These are phyloP conservation scores for Corythornis vintsioides DNA, from an alignment of 2,113 vertebrate genomes.

Conservation along the genomic window DNA sequence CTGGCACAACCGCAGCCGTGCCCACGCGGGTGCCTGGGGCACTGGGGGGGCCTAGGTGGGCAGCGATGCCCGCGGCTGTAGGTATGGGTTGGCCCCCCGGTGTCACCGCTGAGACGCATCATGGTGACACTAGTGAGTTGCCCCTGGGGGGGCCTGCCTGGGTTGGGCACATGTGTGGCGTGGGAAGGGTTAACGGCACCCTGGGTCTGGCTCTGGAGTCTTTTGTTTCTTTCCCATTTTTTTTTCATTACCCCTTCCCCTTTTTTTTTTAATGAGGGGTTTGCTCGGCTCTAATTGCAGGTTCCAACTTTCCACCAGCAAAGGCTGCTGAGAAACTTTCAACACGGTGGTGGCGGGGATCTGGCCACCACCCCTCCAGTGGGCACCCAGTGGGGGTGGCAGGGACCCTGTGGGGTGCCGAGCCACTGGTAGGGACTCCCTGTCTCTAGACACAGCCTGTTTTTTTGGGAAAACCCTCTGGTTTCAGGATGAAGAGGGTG, in stretches of 20 bases:
- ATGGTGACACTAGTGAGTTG: accelerated
- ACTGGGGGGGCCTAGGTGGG: accelerated
- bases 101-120: accelerated
- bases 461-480: background rate
- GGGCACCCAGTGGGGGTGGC: background rate
- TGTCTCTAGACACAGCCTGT: background rate
- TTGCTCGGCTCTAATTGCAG: constrained; percentile 62
- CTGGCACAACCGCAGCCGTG: background rate
- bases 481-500: background rate
- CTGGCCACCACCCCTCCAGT: background rate
- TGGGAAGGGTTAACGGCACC: background rate
- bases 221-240: constrained; percentile 9
- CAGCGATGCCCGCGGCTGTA: accelerated
- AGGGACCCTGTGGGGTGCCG: background rate
- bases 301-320: constrained; percentile 35
- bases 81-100: background rate
- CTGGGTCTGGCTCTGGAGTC: background rate
- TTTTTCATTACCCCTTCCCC: background rate
- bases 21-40: constrained; percentile 5
- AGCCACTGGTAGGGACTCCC: background rate
- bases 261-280: constrained; percentile 51
- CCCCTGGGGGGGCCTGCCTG: accelerated
- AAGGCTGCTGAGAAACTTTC: constrained; percentile 47
- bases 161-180: accelerated
- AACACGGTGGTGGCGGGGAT: background rate